Evolutionary conservation across 2,113 vertebrate genomes (phyloP).

Genomic region (Pterocles gutturalis): DNA sequence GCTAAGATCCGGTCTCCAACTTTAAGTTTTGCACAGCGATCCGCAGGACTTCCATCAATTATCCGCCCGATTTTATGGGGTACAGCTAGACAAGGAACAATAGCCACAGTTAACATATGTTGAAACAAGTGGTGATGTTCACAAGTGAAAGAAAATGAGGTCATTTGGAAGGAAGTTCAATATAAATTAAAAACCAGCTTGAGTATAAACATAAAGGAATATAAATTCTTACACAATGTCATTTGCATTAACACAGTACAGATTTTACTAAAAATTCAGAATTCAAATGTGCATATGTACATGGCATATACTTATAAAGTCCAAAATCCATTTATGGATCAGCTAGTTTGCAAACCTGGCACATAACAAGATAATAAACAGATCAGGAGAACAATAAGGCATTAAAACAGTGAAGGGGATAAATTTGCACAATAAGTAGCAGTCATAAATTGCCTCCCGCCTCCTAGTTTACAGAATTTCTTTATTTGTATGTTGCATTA

Average conservation of each 20-base stretch:
- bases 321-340: background rate
- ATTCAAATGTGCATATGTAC: background rate
- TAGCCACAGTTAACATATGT: background rate
- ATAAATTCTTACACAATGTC: background rate
- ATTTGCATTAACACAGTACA: background rate
- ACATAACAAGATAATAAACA: background rate
- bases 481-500: background rate
- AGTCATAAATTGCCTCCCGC: background rate
- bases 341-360: background rate
- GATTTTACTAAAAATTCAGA: background rate
- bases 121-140: background rate
- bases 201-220: background rate
- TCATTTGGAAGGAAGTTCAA: background rate
- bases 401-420: background rate
- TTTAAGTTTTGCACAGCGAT: constrained; percentile 95
- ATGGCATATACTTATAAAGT: background rate
- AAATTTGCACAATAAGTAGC: background rate
- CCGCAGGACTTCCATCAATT: constrained; percentile 97
- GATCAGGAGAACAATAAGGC: background rate
- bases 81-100: constrained; percentile 83
- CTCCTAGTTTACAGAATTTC: background rate
- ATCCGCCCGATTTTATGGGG: constrained; percentile 98
- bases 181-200: background rate
- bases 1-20: constrained; percentile 98
- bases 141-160: background rate